phyloP scores from a whole-genome alignment of 2,797 vertebrate genomes.

The Arnoldichthys spilopterus region DNA sequence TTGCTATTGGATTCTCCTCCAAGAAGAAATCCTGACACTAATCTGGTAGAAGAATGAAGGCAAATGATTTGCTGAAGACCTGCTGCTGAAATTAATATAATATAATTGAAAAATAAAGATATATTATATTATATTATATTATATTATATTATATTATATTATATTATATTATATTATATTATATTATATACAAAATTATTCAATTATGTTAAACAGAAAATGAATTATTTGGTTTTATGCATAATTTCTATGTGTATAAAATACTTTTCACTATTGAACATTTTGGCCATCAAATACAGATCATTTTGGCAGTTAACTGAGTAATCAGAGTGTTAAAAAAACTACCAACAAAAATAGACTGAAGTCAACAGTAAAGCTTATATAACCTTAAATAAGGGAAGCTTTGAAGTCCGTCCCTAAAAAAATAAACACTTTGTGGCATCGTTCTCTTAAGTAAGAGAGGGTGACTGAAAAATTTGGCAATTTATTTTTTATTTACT shows the following conservation, averaged over 20 bases:
- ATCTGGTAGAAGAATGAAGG: neutral
- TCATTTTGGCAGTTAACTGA: neutral
- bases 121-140: slow-evolving; percentile 15
- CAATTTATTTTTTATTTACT: too few relatives aligned
- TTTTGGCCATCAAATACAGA: neutral
- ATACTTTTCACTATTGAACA: neutral
- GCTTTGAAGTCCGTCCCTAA: neutral
- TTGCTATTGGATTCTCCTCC: slow-evolving; percentile 27
- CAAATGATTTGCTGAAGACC: neutral
- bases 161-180: neutral
- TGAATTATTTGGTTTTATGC: neutral
- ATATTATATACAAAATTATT: neutral
- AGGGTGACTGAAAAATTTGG: too few relatives aligned
- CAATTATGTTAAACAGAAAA: too few relatives aligned
- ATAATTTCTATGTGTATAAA: neutral
- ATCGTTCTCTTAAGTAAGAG: neutral
- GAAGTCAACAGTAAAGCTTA: too few relatives aligned
- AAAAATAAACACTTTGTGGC: neutral
- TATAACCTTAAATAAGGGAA: neutral
- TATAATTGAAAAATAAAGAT: neutral
- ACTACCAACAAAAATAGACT: neutral
- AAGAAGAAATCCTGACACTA: neutral
- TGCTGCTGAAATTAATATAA: neutral
- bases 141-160: neutral
- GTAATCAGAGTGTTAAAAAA: neutral